phyloP scores from a whole-genome alignment of 2,888 invertebrate genomes.

The Metopia argyrocephala region DNA sequence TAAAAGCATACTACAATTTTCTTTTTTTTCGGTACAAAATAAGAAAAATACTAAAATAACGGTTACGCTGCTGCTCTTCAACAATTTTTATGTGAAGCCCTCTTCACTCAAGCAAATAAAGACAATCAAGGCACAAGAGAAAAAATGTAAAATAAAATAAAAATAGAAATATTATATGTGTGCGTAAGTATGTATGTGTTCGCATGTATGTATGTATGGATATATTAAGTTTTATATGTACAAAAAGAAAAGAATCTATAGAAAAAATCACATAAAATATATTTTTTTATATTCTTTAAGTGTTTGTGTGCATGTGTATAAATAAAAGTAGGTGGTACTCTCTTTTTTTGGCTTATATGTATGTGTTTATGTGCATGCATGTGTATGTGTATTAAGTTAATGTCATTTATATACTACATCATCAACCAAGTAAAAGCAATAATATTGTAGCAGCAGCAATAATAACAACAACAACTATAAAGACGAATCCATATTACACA shows the following conservation, averaged over 20 bases:
- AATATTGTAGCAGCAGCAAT: slow-evolving; percentile 4
- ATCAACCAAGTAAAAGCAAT: neutral
- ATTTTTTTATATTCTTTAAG: slow-evolving; percentile 10
- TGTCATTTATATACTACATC: slow-evolving; percentile 57
- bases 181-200: neutral
- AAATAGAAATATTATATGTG: neutral
- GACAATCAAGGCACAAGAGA: slow-evolving; percentile 60
- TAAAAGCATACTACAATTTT: slow-evolving; percentile 62
- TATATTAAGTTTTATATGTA: too few species aligned
- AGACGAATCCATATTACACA: slow-evolving; percentile 58
- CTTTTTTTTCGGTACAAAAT: slow-evolving; percentile 49
- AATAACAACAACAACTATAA: slow-evolving; percentile 43
- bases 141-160: slow-evolving; percentile 23
- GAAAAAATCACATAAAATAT: slow-evolving; percentile 57
- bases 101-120: slow-evolving; percentile 65
- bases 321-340: slow-evolving; percentile 62
- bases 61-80: slow-evolving; percentile 52
- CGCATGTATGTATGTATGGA: neutral
- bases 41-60: slow-evolving; percentile 62
- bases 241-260: slow-evolving; percentile 55
- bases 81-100: slow-evolving; percentile 63
- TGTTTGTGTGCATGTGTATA: neutral
- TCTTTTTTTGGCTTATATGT: slow-evolving; percentile 47
- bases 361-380: neutral
- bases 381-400: slow-evolving; percentile 58